A percentile compares a stretch with the other conserved stretches of the same genome.
Conservation (phyloP, 2,888 invertebrate genomes). For the Nephrotoma appendiculata region DNA sequence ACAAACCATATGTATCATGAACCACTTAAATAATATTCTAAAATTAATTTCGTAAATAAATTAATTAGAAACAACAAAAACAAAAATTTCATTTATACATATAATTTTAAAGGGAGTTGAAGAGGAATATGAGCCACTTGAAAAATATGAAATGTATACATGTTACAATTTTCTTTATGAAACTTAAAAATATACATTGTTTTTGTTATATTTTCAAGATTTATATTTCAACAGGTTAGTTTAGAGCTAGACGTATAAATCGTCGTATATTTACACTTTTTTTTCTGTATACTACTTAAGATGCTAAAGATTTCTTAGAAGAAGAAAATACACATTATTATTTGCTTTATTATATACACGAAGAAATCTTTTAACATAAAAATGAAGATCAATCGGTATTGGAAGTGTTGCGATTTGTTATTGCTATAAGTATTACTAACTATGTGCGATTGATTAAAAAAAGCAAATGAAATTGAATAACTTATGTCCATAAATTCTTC, state of each 20-base stretch:
- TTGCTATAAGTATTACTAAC: too few species aligned
- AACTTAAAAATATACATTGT: background rate
- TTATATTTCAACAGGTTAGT: background rate
- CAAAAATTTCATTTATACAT: background rate
- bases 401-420: background rate
- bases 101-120: background rate
- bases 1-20: background rate
- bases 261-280: background rate
- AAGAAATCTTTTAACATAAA: background rate
- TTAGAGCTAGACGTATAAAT: background rate
- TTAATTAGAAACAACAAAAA: background rate
- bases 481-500: too few species aligned
- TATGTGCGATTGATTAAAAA: too few species aligned
- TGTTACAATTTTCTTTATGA: background rate
- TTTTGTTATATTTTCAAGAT: background rate
- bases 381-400: background rate
- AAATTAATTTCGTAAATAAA: background rate
- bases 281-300: background rate
- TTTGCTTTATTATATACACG: background rate
- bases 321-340: background rate
- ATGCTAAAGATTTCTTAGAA: background rate
- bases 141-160: background rate
- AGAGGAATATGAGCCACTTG: background rate
- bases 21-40: background rate
- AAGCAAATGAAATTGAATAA: too few species aligned